phyloP scores from a whole-genome alignment of 1,140 invertebrate species.

The Papilio polytes region DNA sequence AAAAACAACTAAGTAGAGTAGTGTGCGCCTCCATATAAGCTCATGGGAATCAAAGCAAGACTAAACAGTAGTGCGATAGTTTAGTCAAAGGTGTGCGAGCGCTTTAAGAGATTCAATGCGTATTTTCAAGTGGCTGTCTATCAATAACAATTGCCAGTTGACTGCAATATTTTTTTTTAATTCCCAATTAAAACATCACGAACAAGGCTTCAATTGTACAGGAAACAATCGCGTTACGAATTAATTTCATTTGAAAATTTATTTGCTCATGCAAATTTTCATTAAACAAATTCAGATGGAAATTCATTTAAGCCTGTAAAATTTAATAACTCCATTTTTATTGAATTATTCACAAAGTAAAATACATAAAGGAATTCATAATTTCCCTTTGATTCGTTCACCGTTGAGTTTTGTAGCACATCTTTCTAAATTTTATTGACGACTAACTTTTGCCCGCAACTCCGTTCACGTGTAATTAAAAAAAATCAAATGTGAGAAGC shows the following conservation, averaged over 20 bases:
- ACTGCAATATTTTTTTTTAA: neutral
- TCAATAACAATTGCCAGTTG: neutral
- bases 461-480: too few relatives aligned
- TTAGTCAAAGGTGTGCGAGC: too few relatives aligned
- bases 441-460: neutral
- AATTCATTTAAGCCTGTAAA: conserved; percentile 23
- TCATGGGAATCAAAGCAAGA: too few relatives aligned
- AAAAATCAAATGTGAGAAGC: too few relatives aligned
- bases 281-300: conserved; percentile 19
- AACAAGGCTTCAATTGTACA: neutral
- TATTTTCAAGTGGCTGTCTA: neutral
- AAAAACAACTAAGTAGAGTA: too few relatives aligned
- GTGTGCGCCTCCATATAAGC: too few relatives aligned
- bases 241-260: conserved; percentile 14
- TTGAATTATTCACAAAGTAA: conserved; percentile 20
- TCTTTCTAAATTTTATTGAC: neutral
- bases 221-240: neutral
- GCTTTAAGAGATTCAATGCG: too few relatives aligned
- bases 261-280: conserved; percentile 24
- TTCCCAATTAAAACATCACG: neutral
- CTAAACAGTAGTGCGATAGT: too few relatives aligned
- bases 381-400: neutral
- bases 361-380: neutral
- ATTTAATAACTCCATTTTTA: conserved; percentile 14
- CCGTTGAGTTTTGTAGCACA: neutral